Evolutionary conservation across 2,888 invertebrate species (phyloP).

Genomic region (Villa cingulata): DNA sequence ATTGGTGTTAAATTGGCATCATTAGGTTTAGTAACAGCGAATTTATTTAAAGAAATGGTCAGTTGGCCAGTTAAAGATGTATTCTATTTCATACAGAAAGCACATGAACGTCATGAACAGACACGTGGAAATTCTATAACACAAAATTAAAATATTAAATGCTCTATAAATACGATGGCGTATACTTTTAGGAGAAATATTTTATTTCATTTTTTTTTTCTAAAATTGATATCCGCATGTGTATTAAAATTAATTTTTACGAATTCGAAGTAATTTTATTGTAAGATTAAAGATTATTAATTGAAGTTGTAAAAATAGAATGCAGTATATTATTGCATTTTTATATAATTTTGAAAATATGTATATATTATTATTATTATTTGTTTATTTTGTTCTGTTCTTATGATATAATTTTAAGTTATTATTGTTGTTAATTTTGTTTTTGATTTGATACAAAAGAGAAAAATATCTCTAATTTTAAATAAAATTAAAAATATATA

Average conservation of each 20-base stretch:
- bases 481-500: no score
- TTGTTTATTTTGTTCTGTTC: no score
- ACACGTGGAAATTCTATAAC: neutral
- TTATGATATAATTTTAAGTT: no score
- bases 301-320: neutral
- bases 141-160: neutral
- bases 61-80: slow-evolving; percentile 22
- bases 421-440: no score
- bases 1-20: slow-evolving; percentile 31
- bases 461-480: no score
- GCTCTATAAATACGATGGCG: no score
- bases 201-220: no score
- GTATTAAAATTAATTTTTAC: neutral
- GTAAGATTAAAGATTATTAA: neutral
- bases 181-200: no score
- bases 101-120: slow-evolving; percentile 12
- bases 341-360: neutral
- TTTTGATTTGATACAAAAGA: no score
- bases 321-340: slow-evolving; percentile 13
- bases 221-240: no score
- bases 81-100: slow-evolving; percentile 20
- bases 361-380: no score
- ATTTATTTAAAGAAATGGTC: slow-evolving; percentile 28
- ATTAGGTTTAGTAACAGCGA: slow-evolving; percentile 29
- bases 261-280: neutral